Percentiles rank a stretch among this genome's conserved stretches.
Evolutionary conservation across 1,140 invertebrate genomes (phyloP).

Genomic region (Hestina assimilis): DNA sequence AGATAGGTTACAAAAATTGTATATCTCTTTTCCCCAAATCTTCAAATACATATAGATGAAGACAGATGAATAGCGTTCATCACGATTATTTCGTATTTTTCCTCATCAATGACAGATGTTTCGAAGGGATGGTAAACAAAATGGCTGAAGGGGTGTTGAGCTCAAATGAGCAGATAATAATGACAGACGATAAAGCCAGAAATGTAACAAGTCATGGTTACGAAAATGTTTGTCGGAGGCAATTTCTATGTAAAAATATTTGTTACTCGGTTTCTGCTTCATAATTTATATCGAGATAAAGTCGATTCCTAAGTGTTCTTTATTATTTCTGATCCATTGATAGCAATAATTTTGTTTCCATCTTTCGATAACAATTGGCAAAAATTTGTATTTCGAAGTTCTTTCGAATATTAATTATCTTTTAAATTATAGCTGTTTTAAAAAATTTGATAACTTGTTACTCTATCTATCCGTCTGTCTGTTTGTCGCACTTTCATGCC

Average conservation of each 20-base stretch:
- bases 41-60: background rate
- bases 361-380: too few relatives aligned
- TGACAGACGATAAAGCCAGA: conserved; percentile 11
- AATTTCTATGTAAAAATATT: background rate
- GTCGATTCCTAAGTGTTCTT: too few relatives aligned
- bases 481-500: too few relatives aligned
- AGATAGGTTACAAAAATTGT: background rate
- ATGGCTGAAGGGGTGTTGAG: conserved; percentile 1
- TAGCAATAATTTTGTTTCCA: too few relatives aligned
- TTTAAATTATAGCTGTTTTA: too few relatives aligned
- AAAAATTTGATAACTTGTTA: too few relatives aligned
- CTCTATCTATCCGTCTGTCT: too few relatives aligned
- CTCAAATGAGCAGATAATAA: conserved; percentile 16
- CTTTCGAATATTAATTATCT: too few relatives aligned
- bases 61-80: conserved; percentile 4
- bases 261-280: background rate
- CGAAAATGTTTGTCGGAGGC: background rate
- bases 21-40: background rate
- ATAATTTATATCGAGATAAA: too few relatives aligned
- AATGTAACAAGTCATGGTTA: conserved; percentile 10
- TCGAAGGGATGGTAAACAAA: conserved; percentile 3
- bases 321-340: too few relatives aligned
- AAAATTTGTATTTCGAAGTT: too few relatives aligned
- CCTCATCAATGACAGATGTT: conserved; percentile 11
- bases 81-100: conserved; percentile 8